Conservation (phyloP, 2,113 vertebrate species). For the Hystrix brachyura region DNA sequence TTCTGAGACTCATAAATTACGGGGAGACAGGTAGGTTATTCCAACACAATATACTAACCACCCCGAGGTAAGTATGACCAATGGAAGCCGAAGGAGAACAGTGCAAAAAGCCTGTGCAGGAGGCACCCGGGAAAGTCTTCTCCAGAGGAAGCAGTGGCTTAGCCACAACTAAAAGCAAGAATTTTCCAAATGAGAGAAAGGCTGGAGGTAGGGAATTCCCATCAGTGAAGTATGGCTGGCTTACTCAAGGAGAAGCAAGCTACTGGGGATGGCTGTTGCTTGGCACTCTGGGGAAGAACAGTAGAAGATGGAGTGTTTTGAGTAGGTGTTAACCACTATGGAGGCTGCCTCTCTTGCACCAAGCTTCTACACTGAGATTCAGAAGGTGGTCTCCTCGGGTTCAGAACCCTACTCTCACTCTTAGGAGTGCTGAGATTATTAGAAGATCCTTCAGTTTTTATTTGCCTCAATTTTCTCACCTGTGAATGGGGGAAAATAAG, state of each 20-base stretch:
- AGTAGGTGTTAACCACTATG: not conserved
- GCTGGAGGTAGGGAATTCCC: not conserved
- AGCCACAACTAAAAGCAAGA: conserved; percentile 24
- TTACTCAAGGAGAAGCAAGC: not conserved
- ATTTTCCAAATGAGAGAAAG: not conserved
- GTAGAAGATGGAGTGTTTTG: not conserved
- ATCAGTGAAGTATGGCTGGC: not conserved
- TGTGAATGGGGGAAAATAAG: conserved; percentile 5
- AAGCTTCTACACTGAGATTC: not conserved
- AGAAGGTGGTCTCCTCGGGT: not conserved
- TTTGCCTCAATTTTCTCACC: conserved; percentile 20
- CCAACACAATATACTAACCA: not conserved
- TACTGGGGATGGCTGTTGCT: not conserved
- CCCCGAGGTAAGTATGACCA: too few species aligned
- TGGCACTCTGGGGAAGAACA: not conserved
- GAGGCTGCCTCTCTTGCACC: not conserved
- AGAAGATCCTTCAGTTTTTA: not conserved
- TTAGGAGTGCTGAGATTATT: not conserved
- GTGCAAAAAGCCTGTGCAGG: not conserved
- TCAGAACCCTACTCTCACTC: not conserved
- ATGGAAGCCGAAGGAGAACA: not conserved
- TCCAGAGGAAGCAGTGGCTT: not conserved
- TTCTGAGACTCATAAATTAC: not conserved
- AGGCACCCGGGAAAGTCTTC: not conserved
- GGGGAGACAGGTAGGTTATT: not conserved